These are phyloP conservation scores for Drosophila navojoa DNA, from an alignment of 1,140 invertebrate genomes.

Conservation along the genomic window DNA sequence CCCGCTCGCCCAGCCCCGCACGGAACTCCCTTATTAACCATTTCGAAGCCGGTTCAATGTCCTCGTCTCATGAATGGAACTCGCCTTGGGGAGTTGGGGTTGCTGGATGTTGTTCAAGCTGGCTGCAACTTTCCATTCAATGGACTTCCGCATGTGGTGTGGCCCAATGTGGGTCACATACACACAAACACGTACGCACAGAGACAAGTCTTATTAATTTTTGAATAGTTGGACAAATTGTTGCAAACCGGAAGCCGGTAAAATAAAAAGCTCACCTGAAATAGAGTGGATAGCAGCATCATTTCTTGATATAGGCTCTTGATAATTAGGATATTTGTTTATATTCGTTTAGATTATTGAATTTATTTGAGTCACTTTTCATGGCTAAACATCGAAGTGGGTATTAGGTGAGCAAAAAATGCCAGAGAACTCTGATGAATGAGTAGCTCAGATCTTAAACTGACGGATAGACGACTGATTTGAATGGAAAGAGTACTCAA, in stretches of 20 bases:
- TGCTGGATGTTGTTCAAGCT: neutral
- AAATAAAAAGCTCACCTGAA: neutral
- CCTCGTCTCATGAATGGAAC: slow-evolving; percentile 69
- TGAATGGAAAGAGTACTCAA: too few species aligned
- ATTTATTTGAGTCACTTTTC: too few species aligned
- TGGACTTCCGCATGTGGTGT: slow-evolving; percentile 58
- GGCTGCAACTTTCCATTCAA: slow-evolving; percentile 56
- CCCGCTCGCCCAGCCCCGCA: slow-evolving; percentile 10
- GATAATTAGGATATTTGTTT: too few species aligned
- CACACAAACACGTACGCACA: neutral
- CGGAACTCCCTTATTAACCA: slow-evolving; percentile 66
- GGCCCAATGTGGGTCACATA: slow-evolving; percentile 61
- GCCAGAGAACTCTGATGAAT: slow-evolving; percentile 1
- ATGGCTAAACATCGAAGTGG: too few species aligned
- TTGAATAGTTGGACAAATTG: slow-evolving; percentile 17
- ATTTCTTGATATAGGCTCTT: too few species aligned
- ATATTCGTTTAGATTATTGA: too few species aligned
- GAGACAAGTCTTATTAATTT: slow-evolving; percentile 43
- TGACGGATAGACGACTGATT: too few species aligned
- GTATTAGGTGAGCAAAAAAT: too few species aligned
- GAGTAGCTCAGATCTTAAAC: neutral
- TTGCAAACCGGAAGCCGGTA: neutral
- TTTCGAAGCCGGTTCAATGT: slow-evolving; percentile 67
- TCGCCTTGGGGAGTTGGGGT: neutral
- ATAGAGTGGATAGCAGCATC: too few species aligned